Percentiles rank a stretch among this genome's conserved stretches.
Conservation (phyloP, 1,140 invertebrate species). For the Euura saliciscinereae region DNA sequence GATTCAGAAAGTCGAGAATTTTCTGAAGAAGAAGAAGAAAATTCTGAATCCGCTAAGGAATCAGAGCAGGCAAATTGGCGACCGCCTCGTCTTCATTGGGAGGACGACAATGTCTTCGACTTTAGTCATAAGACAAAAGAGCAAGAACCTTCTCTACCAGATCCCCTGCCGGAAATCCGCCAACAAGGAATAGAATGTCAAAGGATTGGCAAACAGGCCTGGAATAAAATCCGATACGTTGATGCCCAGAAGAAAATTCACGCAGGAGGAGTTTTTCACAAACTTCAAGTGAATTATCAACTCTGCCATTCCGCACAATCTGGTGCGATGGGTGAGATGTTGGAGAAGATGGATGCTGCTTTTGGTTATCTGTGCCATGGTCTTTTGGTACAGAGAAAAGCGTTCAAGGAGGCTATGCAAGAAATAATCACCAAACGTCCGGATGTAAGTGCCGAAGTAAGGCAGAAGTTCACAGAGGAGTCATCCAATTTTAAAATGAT, state of each 20-base stretch:
- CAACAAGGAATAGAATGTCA: constrained; percentile 26
- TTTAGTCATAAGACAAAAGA: constrained; percentile 27
- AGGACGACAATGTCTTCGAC: not conserved
- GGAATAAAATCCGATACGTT: constrained; percentile 34
- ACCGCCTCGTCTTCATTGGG: no score
- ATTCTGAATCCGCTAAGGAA: not conserved
- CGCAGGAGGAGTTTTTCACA: constrained; percentile 28
- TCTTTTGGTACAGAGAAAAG: constrained; percentile 19
- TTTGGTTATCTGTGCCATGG: constrained; percentile 18
- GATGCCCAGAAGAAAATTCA: constrained; percentile 34
- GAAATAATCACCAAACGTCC: not conserved
- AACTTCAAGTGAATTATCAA: constrained; percentile 23
- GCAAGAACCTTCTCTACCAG: constrained; percentile 26
- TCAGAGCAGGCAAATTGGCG: not conserved
- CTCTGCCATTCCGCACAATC: constrained; percentile 5
- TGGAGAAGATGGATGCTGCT: constrained; percentile 11
- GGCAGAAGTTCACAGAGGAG: not conserved
- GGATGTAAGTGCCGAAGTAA: not conserved
- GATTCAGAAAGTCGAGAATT: no score
- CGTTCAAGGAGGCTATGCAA: constrained; percentile 15
- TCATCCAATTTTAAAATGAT: constrained; percentile 6
- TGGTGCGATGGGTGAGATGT: not conserved
- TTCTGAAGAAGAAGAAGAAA: no score
- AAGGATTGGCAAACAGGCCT: constrained; percentile 23
- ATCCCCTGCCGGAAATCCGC: constrained; percentile 25